Evolutionary conservation across 1,140 invertebrate genomes (phyloP), one percentile per base, ranked within the genome.

Genomic region (Drosophila pachea): DNA sequence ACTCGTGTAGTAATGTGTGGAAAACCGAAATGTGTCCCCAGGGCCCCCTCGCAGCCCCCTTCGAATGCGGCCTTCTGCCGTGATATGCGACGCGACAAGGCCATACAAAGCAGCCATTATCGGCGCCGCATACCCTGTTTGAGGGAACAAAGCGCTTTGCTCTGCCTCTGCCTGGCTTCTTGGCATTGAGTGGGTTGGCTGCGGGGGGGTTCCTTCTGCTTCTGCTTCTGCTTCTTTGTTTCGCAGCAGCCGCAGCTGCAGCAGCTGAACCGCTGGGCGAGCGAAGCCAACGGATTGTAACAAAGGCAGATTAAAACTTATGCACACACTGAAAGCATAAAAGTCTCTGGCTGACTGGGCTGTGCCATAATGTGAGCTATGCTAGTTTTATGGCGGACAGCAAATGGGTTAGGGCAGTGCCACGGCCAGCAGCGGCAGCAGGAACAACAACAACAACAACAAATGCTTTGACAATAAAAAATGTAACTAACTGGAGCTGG

Each of bases 291-390:
- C 76, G 76, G 82, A 81, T 86, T 86, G 74, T 86, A 81, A 81
- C 71, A 70, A 77, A 86, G 74, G 70, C 82, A 86, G 81, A 86
- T 86, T 86, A 86, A 86, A 86, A 86, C 81, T 86, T 86, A 86
- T 86, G 81, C 76, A 77, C 81, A 81, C 62, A 68, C 61, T 75
- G 70, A 68, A 65, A 71, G 35, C 49, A 65, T 32, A 47, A 22
- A 56, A 49, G 49, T 61, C 50, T 56, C 45, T 43, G 56, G 32
- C 45, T 58, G 58, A 42, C 62, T 47, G 53, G 48, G 64, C 55
- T 49, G 68, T 58, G 31, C 49, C 65, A 78, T 84, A 83, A 86
- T 83, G 81, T 76, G 79, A 81, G 76, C 76, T 84, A 70, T 75
- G 79, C 73, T 86, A 86, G 81, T 83, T 83, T 83, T 84, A 84